Evolutionary conservation across 2,113 vertebrate species (phyloP).

Genomic region (Sander lucioperca): DNA sequence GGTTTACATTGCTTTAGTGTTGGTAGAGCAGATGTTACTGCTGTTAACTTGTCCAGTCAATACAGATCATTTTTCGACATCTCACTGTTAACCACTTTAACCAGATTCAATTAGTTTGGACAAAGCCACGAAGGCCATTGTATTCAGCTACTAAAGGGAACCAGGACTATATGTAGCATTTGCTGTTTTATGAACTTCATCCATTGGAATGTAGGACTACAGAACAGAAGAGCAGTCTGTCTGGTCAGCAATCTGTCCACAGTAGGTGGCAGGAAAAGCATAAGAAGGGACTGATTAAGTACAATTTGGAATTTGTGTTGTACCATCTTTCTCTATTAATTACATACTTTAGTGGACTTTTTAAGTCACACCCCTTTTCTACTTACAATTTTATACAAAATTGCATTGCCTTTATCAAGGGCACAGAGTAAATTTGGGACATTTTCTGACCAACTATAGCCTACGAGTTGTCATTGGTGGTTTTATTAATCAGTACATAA

Average conservation of each 20-base stretch:
- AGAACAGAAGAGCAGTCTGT: background rate
- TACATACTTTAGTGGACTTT: too few relatives aligned
- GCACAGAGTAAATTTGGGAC: background rate
- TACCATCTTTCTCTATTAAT: background rate
- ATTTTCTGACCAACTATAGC: too few relatives aligned
- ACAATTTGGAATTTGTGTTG: too few relatives aligned
- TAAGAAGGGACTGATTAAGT: too few relatives aligned
- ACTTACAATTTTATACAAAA: too few relatives aligned
- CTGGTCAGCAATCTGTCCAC: background rate
- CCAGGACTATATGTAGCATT: too few relatives aligned
- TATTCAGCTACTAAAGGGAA: background rate
- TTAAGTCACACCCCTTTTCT: too few relatives aligned
- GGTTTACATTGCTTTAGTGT: background rate
- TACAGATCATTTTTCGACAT: background rate
- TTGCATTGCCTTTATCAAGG: background rate
- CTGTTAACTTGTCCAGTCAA: background rate
- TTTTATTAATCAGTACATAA: background rate
- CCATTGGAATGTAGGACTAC: background rate
- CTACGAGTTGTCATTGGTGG: background rate
- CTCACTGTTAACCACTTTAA: background rate
- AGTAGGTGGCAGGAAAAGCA: background rate
- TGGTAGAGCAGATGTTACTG: background rate
- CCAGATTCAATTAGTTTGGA: background rate
- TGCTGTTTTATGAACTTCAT: too few relatives aligned
- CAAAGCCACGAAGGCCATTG: background rate